These are phyloP conservation scores for Hemibagrus guttatus DNA, from an alignment of 2,797 vertebrate species.

Conservation along the genomic window DNA sequence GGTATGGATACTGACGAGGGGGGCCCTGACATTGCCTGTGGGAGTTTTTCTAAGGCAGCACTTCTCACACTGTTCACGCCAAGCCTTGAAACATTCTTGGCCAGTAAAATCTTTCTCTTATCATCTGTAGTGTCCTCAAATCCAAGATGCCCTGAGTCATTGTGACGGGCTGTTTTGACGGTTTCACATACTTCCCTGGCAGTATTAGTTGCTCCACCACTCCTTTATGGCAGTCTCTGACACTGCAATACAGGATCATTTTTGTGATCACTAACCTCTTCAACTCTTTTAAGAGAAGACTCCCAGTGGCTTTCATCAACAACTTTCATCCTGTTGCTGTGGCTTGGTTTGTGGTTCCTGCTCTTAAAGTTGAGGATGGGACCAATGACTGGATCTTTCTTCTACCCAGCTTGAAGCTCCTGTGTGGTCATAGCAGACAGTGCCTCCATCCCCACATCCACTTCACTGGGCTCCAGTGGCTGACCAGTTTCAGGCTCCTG, in stretches of 20 bases:
- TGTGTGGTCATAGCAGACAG: slow-evolving; percentile 41
- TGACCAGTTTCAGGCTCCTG: too few species aligned
- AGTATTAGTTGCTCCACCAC: slow-evolving; percentile 47
- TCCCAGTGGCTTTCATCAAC: background rate
- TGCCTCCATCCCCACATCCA: slow-evolving; percentile 5
- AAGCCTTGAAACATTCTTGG: slow-evolving; percentile 56
- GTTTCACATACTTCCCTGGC: slow-evolving; percentile 3
- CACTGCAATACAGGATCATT: slow-evolving; percentile 35
- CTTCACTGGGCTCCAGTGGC: background rate
- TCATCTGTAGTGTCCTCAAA: slow-evolving; percentile 48
- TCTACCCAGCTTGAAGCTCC: slow-evolving; percentile 24
- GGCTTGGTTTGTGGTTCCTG: background rate
- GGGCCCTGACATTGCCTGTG: slow-evolving; percentile 32
- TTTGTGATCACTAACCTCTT: slow-evolving; percentile 48
- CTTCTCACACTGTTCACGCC: slow-evolving; percentile 54
- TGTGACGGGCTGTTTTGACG: slow-evolving; percentile 38
- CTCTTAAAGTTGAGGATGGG: slow-evolving; percentile 22
- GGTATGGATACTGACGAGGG: slow-evolving; percentile 56
- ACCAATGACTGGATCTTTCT: slow-evolving; percentile 20
- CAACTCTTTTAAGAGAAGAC: slow-evolving; percentile 57
- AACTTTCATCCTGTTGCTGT: background rate
- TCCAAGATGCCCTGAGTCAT: slow-evolving; percentile 50
- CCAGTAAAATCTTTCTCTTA: slow-evolving; percentile 55
- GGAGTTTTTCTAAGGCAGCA: slow-evolving; percentile 58
- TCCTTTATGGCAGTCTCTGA: slow-evolving; percentile 1